Evolutionary conservation across 2,888 invertebrate genomes (phyloP).

Genomic region (Campopleginae sp.): DNA sequence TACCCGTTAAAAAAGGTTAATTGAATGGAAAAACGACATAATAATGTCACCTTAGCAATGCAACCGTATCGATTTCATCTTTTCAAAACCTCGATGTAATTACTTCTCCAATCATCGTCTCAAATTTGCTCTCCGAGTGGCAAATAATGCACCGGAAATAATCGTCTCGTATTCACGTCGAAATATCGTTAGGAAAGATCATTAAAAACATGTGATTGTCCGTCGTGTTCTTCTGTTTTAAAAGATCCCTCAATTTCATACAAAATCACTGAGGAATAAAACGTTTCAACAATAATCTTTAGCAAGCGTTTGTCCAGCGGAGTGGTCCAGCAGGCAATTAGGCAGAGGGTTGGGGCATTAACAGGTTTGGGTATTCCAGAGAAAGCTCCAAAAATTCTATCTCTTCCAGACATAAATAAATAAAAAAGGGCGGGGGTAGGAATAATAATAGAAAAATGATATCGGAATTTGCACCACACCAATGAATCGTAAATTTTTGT

Average conservation of each 20-base stretch:
- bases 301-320: conserved; percentile 13
- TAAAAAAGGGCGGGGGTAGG: conserved; percentile 8
- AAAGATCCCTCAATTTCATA: not conserved
- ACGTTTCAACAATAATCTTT: not conserved
- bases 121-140: not conserved
- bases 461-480: not conserved
- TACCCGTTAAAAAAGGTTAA: not conserved
- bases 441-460: conserved; percentile 38
- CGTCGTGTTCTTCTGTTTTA: not conserved
- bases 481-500: not conserved
- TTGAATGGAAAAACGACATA: not conserved
- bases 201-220: not conserved
- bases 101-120: not conserved
- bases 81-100: not conserved
- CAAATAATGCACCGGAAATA: not conserved
- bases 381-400: not conserved
- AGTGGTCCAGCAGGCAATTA: conserved; percentile 20
- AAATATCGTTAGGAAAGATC: not conserved
- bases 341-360: conserved; percentile 19
- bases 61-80: not conserved
- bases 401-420: not conserved
- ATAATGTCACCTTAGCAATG: not conserved
- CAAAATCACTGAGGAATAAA: not conserved
- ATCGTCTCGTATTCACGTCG: not conserved
- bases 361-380: conserved; percentile 7